phyloP scores from a whole-genome alignment of 2,888 invertebrate species.

The Cremastobaeus sp. region DNA sequence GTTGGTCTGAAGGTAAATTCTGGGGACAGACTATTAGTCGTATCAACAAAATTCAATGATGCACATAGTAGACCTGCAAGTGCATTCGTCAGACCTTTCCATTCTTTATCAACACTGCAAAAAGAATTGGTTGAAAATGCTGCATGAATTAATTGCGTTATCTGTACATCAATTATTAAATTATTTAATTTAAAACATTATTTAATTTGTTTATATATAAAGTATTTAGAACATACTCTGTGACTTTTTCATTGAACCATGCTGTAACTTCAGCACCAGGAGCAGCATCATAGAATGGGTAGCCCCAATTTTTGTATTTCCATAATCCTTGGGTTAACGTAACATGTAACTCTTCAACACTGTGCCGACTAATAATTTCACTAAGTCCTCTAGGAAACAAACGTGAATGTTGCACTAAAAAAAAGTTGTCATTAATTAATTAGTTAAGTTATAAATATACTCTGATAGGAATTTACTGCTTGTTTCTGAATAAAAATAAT shows the following conservation, averaged over 20 bases:
- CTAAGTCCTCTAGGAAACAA: constrained; percentile 93
- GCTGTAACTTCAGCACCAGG: constrained; percentile 97
- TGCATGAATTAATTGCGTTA: neutral
- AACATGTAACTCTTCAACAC: constrained; percentile 93
- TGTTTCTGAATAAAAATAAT: neutral
- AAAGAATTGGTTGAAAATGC: too few species aligned
- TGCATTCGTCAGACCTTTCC: constrained; percentile 93
- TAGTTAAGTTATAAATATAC: neutral
- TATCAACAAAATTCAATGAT: constrained; percentile 95
- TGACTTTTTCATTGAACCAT: constrained; percentile 85
- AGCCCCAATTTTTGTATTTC: constrained; percentile 96
- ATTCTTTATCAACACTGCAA: constrained; percentile 87
- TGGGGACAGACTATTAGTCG: constrained; percentile 90
- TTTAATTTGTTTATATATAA: neutral
- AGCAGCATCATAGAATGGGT: constrained; percentile 92
- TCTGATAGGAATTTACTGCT: too few species aligned
- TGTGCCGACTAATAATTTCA: constrained; percentile 90
- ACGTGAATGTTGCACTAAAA: constrained; percentile 88
- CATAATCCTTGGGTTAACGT: constrained; percentile 96
- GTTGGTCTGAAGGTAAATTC: constrained; percentile 89
- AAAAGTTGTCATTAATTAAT: constrained; percentile 7
- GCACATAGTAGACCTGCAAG: constrained; percentile 97
- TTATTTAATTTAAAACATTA: neutral
- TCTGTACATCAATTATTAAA: neutral
- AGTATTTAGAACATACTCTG: constrained; percentile 65